These are phyloP conservation scores for Rhyacophila evoluta DNA, from an alignment of 2,888 invertebrate species.

Conservation along the genomic window DNA sequence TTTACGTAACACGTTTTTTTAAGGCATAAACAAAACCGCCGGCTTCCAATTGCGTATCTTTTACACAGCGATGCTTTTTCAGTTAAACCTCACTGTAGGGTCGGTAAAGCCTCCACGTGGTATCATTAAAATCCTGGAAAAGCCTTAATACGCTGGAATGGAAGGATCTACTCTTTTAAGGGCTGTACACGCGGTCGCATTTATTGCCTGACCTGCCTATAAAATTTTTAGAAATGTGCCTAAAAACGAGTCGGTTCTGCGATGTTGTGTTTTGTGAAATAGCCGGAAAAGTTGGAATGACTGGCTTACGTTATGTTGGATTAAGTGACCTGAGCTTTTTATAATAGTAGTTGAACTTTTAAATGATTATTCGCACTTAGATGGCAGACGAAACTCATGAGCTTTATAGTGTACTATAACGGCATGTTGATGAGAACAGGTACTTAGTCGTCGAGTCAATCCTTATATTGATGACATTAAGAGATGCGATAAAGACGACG, in stretches of 20 bases:
- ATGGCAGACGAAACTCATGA: too few relatives aligned
- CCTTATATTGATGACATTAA: too few relatives aligned
- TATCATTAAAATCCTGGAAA: conserved; percentile 23
- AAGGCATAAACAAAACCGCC: not conserved
- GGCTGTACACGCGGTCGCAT: not conserved
- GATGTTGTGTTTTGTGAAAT: not conserved
- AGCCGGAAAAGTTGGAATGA: not conserved
- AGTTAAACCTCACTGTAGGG: conserved; percentile 9
- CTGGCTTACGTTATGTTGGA: too few relatives aligned
- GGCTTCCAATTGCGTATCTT: conserved; percentile 6
- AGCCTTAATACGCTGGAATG: conserved; percentile 10
- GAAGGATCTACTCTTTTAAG: not conserved
- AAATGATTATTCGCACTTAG: too few relatives aligned
- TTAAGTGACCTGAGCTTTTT: too few relatives aligned
- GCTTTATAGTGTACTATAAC: too few relatives aligned
- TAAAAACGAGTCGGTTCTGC: not conserved
- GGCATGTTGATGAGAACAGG: too few relatives aligned
- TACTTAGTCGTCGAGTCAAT: too few relatives aligned
- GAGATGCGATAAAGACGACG: too few relatives aligned
- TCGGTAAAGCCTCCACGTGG: conserved; percentile 15
- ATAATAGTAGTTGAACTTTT: too few relatives aligned
- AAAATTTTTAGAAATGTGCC: not conserved
- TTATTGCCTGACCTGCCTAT: conserved; percentile 4
- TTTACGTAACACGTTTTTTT: not conserved
- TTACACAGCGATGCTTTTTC: not conserved